Conservation (phyloP, 2,888 invertebrate genomes). For the Eupithecia dodoneata region DNA sequence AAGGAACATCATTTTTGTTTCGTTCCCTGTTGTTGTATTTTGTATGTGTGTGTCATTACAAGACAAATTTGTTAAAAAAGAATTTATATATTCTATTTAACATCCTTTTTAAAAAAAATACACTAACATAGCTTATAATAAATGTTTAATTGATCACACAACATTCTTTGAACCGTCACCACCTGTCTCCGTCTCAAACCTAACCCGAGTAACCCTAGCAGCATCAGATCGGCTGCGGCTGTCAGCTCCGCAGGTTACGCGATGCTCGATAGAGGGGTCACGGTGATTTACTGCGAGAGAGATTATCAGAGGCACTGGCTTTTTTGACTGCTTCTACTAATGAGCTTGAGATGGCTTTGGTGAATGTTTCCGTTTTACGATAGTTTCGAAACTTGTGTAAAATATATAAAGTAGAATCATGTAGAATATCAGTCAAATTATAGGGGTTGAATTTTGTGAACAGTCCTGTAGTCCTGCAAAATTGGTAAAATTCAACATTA, state of each 20-base stretch:
- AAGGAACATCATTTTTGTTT: no score
- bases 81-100: no score
- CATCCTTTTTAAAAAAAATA: no score
- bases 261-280: constrained; percentile 44
- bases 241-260: constrained; percentile 31
- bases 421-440: no score
- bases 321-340: constrained; percentile 39
- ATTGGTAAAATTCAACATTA: no score
- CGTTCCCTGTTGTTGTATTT: no score
- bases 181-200: not conserved
- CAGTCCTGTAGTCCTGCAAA: no score
- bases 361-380: constrained; percentile 1
- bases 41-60: no score
- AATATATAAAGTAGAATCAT: no score
- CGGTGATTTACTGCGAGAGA: constrained; percentile 44
- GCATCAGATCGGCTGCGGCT: not conserved
- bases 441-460: no score
- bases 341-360: constrained; percentile 27
- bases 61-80: no score
- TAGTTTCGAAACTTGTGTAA: not conserved
- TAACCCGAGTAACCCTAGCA: constrained; percentile 11
- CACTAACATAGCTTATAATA: no score
- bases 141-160: not conserved
- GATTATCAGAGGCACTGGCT: constrained; percentile 35
- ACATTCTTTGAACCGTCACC: not conserved